phyloP scores from a whole-genome alignment of 37 sponge, comb jelly and placozoan genomes.

The Petrosia ficiformis region DNA sequence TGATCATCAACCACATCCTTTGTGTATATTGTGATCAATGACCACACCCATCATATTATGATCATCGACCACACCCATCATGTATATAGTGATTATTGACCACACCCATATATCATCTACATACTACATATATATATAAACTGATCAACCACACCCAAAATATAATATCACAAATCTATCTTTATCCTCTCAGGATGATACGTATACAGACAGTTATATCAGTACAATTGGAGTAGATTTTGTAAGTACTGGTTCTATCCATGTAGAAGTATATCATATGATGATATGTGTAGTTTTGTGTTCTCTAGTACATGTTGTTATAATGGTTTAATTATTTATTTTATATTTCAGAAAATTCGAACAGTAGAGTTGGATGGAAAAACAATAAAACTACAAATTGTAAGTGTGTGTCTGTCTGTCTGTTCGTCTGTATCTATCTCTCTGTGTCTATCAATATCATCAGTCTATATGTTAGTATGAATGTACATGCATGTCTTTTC shows the following conservation, averaged over 20 bases:
- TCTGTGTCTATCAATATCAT: background rate
- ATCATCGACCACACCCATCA: too few relatives aligned
- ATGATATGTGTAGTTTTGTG: background rate
- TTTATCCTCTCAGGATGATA: slow-evolving; percentile 86
- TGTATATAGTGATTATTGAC: too few relatives aligned
- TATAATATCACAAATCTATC: background rate
- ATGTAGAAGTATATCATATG: background rate
- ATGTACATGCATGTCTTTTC: too few relatives aligned
- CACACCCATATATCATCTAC: too few relatives aligned
- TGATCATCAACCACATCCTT: too few relatives aligned
- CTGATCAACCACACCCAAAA: background rate
- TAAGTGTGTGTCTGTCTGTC: slow-evolving; percentile 36
- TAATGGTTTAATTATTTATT: background rate
- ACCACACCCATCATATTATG: too few relatives aligned
- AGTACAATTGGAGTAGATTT: slow-evolving; percentile 99
- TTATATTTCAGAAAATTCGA: slow-evolving; percentile 84
- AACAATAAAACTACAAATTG: slow-evolving; percentile 96
- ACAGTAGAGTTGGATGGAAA: slow-evolving; percentile 97
- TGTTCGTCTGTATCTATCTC: background rate
- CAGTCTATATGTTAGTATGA: background rate
- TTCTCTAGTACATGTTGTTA: background rate
- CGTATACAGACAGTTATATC: slow-evolving; percentile 97
- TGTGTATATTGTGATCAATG: too few relatives aligned
- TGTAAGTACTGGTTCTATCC: slow-evolving; percentile 92
- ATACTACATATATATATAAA: too few relatives aligned